Evolutionary conservation across 1,140 invertebrate species (phyloP).

Genomic region (Trichogramma pretiosum): DNA sequence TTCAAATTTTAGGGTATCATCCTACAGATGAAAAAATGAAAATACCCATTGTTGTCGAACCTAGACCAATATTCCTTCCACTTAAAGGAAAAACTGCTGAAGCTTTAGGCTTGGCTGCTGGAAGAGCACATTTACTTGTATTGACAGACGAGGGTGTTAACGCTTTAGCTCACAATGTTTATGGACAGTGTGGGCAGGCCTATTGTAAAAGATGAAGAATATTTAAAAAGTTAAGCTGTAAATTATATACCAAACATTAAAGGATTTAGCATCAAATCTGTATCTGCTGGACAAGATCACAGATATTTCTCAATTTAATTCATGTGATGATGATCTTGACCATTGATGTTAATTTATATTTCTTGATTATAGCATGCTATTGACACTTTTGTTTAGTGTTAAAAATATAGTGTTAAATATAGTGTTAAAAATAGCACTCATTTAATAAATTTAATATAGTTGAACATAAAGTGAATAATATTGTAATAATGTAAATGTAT

Average conservation of each 20-base stretch:
- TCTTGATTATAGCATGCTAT: too few species aligned
- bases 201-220: constrained; percentile 72
- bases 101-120: constrained; percentile 63
- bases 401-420: too few species aligned
- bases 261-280: constrained; percentile 53
- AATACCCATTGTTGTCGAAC: constrained; percentile 63
- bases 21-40: constrained; percentile 53
- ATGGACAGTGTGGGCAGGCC: constrained; percentile 87
- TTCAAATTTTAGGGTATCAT: constrained; percentile 53
- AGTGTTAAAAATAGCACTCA: too few species aligned
- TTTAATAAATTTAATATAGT: too few species aligned
- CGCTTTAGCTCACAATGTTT: constrained; percentile 83
- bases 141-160: constrained; percentile 75
- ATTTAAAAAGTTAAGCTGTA: constrained; percentile 54
- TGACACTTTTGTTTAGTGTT: too few species aligned
- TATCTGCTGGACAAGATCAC: constrained; percentile 78
- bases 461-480: too few species aligned
- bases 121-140: constrained; percentile 77
- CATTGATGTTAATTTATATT: too few species aligned
- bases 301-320: too few species aligned
- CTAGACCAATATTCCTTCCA: constrained; percentile 68
- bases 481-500: too few species aligned
- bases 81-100: constrained; percentile 47
- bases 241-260: constrained; percentile 60
- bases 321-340: too few species aligned